Base-by-base conservation (phyloP, 2,797 vertebrate genomes). In the Sebastes steindachneri region DNA sequence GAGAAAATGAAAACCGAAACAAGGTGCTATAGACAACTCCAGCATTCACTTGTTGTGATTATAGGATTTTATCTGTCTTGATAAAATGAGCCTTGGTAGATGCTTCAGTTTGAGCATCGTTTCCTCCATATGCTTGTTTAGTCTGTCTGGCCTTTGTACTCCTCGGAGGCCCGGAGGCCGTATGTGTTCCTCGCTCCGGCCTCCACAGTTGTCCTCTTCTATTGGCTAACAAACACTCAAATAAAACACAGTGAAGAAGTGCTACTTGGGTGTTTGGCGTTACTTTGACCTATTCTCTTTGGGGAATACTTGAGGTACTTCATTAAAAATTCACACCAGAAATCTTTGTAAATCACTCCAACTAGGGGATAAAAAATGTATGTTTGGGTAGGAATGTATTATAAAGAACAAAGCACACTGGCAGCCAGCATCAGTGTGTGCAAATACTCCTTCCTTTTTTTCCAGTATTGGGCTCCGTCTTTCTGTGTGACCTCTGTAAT, bases 401-500 rank as follows among this genome's bases (percentile, higher is more conserved):
- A 35, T 45, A 23, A 25, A 57, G 41, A 70, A 69, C 21, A 17
- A 45, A 31, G 41, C 41, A 28, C 5, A 12, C 25, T 25, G 19
- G 12, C 21, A 79, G 29, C 29, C 23, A 58, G 37, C 57, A 35
- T 71, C 15, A 25, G 10, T 21, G 9, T 54, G 62, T 33, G 33
- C 28, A 85, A 78, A 80, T 51, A 51, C 11, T 48, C 8, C 9
- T 64, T 60, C 17, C 5, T 55, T 77, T 80, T 28, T 64, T 63
- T 9, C 58, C 65, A 58, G 19, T 37, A 25, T 58, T 70, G 75
- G 65, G 21, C 70, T 45, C 9, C 5, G 54, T 88, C 78, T 87
- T 79, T 59, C 58, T 68, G 33, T 54, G 17, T 80, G 87, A 89
- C 88, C 84, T 86, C 70, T 83, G 70, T 85, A 88, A 88, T 89